These are phyloP conservation scores for Cossypha heuglini DNA, from an alignment of 2,797 vertebrate genomes.

Conservation along the genomic window DNA sequence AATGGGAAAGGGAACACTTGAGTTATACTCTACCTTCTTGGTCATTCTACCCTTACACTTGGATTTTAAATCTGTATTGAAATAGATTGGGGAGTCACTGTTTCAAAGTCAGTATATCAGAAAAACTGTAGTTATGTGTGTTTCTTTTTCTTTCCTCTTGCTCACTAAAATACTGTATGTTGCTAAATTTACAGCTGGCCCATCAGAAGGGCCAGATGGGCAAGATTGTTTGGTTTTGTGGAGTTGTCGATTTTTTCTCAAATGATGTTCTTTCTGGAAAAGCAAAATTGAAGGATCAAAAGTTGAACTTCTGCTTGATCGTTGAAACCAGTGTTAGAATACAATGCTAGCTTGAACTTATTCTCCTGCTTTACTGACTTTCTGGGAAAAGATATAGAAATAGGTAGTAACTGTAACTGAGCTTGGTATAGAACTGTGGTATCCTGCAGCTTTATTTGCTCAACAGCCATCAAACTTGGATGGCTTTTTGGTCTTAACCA, in stretches of 20 bases:
- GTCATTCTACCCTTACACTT: constrained; percentile 16
- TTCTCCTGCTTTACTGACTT: constrained; percentile 42
- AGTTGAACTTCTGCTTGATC: constrained; percentile 56
- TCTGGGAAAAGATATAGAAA: constrained; percentile 10
- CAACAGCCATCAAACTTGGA: constrained; percentile 49
- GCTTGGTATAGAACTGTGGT: constrained; percentile 66
- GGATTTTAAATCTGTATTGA: constrained; percentile 30
- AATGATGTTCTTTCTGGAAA: not conserved
- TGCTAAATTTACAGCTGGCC: not conserved
- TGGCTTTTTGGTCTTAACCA: constrained; percentile 60
- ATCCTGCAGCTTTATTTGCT: constrained; percentile 65
- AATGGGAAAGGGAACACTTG: constrained; percentile 5
- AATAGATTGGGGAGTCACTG: constrained; percentile 26
- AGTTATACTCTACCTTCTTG: constrained; percentile 11
- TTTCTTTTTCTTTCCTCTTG: constrained; percentile 36
- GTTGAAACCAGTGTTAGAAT: constrained; percentile 40
- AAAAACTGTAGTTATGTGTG: not conserved
- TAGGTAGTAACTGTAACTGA: constrained; percentile 65
- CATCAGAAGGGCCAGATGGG: not conserved
- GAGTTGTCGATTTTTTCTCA: not conserved
- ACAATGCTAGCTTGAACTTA: constrained; percentile 44
- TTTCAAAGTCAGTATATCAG: constrained; percentile 42
- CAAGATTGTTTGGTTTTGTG: not conserved
- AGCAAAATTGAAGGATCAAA: constrained; percentile 44
- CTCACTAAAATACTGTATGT: not conserved